Base-by-base conservation (phyloP, 2,113 vertebrate genomes). In the Blennius ocellaris region DNA sequence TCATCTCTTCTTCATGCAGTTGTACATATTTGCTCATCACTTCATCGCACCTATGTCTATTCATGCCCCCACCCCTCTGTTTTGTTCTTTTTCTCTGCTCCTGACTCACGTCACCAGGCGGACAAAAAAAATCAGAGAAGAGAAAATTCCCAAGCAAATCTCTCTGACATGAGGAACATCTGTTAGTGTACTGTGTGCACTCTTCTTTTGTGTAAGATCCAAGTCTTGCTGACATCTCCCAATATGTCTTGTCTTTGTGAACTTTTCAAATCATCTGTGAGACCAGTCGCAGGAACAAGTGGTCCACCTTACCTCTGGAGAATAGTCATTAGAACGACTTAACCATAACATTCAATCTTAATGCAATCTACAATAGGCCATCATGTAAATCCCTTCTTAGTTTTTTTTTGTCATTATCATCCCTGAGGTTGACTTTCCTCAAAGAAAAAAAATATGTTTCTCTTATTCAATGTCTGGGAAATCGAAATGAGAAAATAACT, bases 401-500 rank as follows among this genome's bases (percentile, higher is more conserved):
- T 87, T 87, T 87, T 87, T 87, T 80, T 80, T 82, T 77, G 75
- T 87, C 86, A 89, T 91, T 86, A 92, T 92, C 87, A 83, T 92
- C 90, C 88, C 84, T 63, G 85, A 89, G 91, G 89, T 92, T 87
- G 88, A 91, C 84, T 92, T 84, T 86, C 69, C 80, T 84, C 79
- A 81, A 87, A 81, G 75, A 76, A 69, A 76, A 85, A 86, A 91
- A 91, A 92, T 73, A 92, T 92, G 90, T 92, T 92, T 90, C 90
- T 92, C 82, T 93, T 92, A 92, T 90, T 92, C 88, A 92, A 91
- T 89, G 87, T 90, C 88, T 88, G 87, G 91, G 88, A 93, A 92
- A 91, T 85, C 87, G 82, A 90, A 91, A 93, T 93, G 92, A 93
- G 89, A 93, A 92, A 92, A 92, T 93, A 92, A 93, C 87, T 91